Conservation (phyloP, 2,797 vertebrate species). For the Pipistrellus pipistrellus region DNA sequence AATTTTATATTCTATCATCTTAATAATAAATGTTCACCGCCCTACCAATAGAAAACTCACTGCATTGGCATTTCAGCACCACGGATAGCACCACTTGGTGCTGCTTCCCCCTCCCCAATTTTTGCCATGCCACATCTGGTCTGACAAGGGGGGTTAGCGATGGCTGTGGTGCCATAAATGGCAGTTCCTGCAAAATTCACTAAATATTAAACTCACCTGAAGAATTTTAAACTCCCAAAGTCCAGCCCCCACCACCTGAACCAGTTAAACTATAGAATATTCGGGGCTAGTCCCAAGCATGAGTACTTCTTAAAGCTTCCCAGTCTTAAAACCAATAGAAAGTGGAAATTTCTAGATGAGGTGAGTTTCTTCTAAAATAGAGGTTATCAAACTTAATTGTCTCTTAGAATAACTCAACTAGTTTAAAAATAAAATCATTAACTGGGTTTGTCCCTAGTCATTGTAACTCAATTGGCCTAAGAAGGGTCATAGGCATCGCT, state of each 20-base stretch:
- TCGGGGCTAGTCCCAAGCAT: not conserved
- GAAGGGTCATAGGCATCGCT: not conserved
- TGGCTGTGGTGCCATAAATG: not conserved
- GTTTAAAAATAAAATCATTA: not conserved
- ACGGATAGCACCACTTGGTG: not conserved
- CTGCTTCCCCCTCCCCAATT: not conserved
- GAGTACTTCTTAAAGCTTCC: not conserved
- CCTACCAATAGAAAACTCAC: not conserved
- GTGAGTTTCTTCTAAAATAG: slow-evolving; percentile 37
- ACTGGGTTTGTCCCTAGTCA: not conserved
- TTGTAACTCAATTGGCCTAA: not conserved
- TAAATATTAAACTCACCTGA: not conserved
- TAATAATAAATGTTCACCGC: not conserved
- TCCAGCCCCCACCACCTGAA: not conserved
- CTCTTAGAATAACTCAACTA: slow-evolving; percentile 5
- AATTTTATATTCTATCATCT: slow-evolving; percentile 32
- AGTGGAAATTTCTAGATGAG: slow-evolving; percentile 5
- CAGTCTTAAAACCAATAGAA: slow-evolving; percentile 17
- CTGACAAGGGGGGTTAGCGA: not conserved
- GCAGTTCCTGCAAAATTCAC: not conserved
- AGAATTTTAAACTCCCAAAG: not conserved
- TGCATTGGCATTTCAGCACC: slow-evolving; percentile 47
- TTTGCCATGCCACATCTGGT: not conserved
- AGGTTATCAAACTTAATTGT: not conserved
- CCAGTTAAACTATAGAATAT: not conserved